phyloP scores from a whole-genome alignment of 2,888 invertebrate species.

The Cephonodes hylas region DNA sequence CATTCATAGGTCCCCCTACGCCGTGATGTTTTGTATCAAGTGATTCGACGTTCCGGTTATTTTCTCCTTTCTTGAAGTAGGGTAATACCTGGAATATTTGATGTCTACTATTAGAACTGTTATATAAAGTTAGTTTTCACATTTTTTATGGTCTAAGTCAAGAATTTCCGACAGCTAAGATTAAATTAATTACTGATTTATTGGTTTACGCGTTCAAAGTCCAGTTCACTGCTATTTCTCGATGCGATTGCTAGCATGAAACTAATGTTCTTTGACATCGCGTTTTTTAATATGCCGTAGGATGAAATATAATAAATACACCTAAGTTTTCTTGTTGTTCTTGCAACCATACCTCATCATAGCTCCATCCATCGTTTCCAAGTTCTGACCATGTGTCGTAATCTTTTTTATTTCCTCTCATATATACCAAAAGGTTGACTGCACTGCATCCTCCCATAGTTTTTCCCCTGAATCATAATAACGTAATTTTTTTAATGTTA shows the following conservation, averaged over 20 bases:
- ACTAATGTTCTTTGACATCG: too few relatives aligned
- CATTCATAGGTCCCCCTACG: constrained; percentile 82
- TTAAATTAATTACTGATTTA: too few relatives aligned
- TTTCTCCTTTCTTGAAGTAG: constrained; percentile 85
- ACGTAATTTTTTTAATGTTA: background rate
- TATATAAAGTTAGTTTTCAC: background rate
- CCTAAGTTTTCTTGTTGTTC: background rate
- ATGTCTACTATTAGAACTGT: background rate
- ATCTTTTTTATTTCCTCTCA: constrained; percentile 80
- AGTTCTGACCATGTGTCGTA: constrained; percentile 84
- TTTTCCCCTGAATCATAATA: constrained; percentile 69
- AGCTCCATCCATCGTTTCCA: constrained; percentile 84
- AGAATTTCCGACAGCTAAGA: too few relatives aligned
- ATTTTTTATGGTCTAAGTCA: too few relatives aligned
- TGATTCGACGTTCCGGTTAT: constrained; percentile 79
- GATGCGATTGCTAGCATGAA: too few relatives aligned
- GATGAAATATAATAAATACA: too few relatives aligned
- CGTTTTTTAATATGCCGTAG: too few relatives aligned
- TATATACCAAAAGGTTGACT: constrained; percentile 84
- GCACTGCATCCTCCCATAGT: constrained; percentile 85
- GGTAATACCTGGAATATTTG: constrained; percentile 80
- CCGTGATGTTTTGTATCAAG: constrained; percentile 81
- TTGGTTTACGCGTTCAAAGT: too few relatives aligned
- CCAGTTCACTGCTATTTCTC: too few relatives aligned
- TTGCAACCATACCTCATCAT: constrained; percentile 62